Percentiles rank a stretch among this genome's conserved stretches.
These are phyloP conservation scores for Chrysogorgia sp. DNA, from an alignment of 92 coral and sea anemone species.

Conservation along the genomic window DNA sequence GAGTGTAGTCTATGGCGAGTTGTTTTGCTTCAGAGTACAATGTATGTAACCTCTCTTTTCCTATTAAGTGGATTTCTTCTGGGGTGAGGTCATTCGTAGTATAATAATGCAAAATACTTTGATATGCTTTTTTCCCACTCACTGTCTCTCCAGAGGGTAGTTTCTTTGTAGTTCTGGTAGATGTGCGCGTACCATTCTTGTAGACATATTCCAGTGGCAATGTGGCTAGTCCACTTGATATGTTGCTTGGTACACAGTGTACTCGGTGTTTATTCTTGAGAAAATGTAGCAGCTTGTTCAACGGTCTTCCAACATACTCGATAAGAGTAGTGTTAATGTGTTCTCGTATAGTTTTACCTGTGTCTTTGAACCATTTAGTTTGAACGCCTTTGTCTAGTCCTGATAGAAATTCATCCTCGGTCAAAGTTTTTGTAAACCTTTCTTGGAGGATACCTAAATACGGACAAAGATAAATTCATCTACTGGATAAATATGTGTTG, in stretches of 20 bases:
- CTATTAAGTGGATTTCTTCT: slow-evolving; percentile 68
- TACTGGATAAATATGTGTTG: too few species aligned
- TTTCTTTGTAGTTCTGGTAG: slow-evolving; percentile 58
- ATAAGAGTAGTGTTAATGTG: slow-evolving; percentile 70
- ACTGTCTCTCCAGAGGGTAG: slow-evolving; percentile 78
- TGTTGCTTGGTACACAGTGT: slow-evolving; percentile 87
- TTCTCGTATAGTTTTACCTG: slow-evolving; percentile 54
- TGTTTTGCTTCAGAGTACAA: slow-evolving; percentile 80
- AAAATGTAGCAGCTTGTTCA: slow-evolving; percentile 68
- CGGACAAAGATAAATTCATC: background rate
- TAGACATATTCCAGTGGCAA: slow-evolving; percentile 80
- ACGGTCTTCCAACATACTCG: slow-evolving; percentile 76
- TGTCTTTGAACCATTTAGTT: slow-evolving; percentile 60
- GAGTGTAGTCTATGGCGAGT: slow-evolving; percentile 72
- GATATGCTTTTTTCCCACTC: slow-evolving; percentile 76
- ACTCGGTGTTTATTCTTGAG: slow-evolving; percentile 71
- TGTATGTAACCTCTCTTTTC: slow-evolving; percentile 60
- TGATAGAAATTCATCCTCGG: background rate
- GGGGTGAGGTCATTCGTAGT: slow-evolving; percentile 82
- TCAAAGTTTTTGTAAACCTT: background rate
- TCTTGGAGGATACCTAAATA: background rate
- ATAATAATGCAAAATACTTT: slow-evolving; percentile 83
- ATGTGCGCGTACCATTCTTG: slow-evolving; percentile 66
- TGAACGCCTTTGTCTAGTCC: slow-evolving; percentile 23
- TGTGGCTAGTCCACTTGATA: slow-evolving; percentile 92